A percentile compares a stretch with the other conserved stretches of the same genome.
These are phyloP conservation scores for Acronicta psi DNA, from an alignment of 2,888 invertebrate genomes.

Conservation along the genomic window DNA sequence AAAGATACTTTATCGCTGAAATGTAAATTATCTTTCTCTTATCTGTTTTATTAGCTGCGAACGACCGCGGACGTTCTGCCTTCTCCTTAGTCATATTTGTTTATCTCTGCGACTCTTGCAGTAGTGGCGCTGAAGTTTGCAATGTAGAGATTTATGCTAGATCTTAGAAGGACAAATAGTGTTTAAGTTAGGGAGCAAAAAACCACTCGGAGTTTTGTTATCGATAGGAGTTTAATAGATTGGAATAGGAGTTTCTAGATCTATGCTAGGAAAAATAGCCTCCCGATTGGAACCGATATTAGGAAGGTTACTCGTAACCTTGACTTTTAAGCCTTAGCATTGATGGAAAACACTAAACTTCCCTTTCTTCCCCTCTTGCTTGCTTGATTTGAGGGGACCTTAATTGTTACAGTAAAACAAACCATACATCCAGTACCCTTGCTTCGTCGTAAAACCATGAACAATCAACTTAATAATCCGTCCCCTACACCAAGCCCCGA, in stretches of 20 bases:
- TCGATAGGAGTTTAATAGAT: too few species aligned
- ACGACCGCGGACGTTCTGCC: conserved; percentile 54
- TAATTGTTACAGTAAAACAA: not conserved
- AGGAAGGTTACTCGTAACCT: too few species aligned
- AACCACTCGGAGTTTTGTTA: too few species aligned
- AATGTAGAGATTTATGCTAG: not conserved
- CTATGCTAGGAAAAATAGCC: too few species aligned
- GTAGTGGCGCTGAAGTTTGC: conserved; percentile 8
- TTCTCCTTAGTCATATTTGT: conserved; percentile 44
- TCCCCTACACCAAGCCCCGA: conserved; percentile 23
- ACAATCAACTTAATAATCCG: conserved; percentile 51
- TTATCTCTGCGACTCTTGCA: conserved; percentile 38
- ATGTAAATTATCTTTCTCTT: conserved; percentile 80
- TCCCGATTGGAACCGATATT: too few species aligned
- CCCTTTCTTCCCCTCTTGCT: not conserved
- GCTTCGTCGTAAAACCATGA: conserved; percentile 23
- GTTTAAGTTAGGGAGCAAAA: not conserved
- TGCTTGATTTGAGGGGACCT: not conserved
- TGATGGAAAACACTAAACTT: too few species aligned
- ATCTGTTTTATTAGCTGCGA: conserved; percentile 81
- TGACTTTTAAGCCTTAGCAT: too few species aligned
- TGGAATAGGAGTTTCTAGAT: too few species aligned
- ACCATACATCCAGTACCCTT: not conserved
- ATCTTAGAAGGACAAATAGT: not conserved
- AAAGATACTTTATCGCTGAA: conserved; percentile 79